phyloP scores from a whole-genome alignment of 2,888 invertebrate species.

The Plemyria rubiginata region DNA sequence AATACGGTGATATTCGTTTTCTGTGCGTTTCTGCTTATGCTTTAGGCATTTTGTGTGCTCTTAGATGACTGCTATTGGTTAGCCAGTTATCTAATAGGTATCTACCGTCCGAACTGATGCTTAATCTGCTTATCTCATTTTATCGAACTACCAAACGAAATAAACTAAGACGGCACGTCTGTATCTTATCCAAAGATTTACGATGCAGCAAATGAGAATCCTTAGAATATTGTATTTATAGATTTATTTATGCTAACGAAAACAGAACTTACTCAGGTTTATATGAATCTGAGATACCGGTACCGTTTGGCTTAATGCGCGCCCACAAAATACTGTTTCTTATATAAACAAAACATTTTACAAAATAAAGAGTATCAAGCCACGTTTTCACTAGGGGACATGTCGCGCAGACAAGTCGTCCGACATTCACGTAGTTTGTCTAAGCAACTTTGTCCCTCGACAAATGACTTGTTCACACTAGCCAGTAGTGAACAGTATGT shows the following conservation, averaged over 20 bases:
- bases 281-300: slow-evolving; percentile 8
- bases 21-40: no score
- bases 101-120: no score
- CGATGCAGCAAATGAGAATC: slow-evolving; percentile 44
- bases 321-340: background rate
- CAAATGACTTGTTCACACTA: no score
- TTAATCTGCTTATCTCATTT: slow-evolving; percentile 1
- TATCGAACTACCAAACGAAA: slow-evolving; percentile 34
- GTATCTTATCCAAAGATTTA: slow-evolving; percentile 45
- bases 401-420: no score
- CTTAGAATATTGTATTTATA: slow-evolving; percentile 41
- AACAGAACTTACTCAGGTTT: slow-evolving; percentile 16
- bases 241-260: slow-evolving; percentile 44
- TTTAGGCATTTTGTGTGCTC: no score
- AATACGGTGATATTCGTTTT: no score
- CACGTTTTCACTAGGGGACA: no score
- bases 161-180: slow-evolving; percentile 38
- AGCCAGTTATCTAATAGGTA: background rate
- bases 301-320: background rate
- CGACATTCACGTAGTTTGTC: no score
- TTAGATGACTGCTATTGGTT: no score
- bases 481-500: no score
- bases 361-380: no score
- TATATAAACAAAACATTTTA: background rate
- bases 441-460: no score